Evolutionary conservation across 2,888 invertebrate genomes (phyloP).

Genomic region (Orthonevra nobilis): DNA sequence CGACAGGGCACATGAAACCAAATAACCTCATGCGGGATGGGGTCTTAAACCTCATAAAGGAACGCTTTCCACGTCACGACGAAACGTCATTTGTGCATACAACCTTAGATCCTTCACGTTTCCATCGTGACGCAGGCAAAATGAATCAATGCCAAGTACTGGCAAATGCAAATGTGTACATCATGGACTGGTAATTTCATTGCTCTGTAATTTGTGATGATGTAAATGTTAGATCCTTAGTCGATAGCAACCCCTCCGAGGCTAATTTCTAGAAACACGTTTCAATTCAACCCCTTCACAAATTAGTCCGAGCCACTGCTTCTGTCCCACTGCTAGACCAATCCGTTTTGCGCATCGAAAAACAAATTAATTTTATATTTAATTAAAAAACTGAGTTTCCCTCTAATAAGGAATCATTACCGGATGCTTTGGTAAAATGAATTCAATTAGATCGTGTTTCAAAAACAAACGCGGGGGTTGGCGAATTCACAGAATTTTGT

Average conservation of each 20-base stretch:
- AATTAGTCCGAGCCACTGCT: conserved; percentile 6
- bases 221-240: conserved; percentile 19
- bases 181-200: conserved; percentile 24
- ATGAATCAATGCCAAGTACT: too few species aligned
- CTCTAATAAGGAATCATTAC: conserved; percentile 44
- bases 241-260: conserved; percentile 11
- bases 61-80: too few species aligned
- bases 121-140: too few species aligned
- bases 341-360: not conserved
- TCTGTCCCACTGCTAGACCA: not conserved
- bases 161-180: too few species aligned
- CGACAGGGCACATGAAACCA: too few species aligned
- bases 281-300: too few species aligned
- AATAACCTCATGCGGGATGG: too few species aligned
- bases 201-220: conserved; percentile 32
- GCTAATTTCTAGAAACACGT: too few species aligned
- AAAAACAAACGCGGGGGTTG: not conserved
- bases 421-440: conserved; percentile 18
- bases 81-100: too few species aligned
- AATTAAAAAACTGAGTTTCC: conserved; percentile 42
- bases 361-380: conserved; percentile 43
- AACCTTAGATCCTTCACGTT: too few species aligned
- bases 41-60: too few species aligned
- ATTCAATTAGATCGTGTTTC: conserved; percentile 29
- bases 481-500: not conserved